Base-by-base conservation (phyloP, 2,797 vertebrate genomes). In the Euthynnus affinis region DNA sequence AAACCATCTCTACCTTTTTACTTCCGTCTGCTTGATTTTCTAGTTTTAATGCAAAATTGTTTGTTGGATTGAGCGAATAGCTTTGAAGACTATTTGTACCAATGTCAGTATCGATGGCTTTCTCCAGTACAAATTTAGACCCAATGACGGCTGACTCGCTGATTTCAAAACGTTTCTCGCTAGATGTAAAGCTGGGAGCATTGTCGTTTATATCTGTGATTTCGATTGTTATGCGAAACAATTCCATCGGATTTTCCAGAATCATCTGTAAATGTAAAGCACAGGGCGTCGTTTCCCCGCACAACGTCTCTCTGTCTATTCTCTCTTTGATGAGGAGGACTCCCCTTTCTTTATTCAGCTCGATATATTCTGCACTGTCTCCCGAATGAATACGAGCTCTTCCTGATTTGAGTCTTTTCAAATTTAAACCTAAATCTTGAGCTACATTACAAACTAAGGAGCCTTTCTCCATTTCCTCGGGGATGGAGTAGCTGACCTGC, bases 401-500 rank as follows among this genome's bases (percentile, higher is more conserved):
- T 6, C 96, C 95, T 0, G 55, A 88, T 48, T 90, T 92, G 42
- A 97, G 88, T 48, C 91, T 90, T 67, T 85, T 88, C 2, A 93
- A 69, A 62, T 95, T 87, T 13, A 91, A 65, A 57, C 93, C 95
- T 64, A 98, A 89, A 88, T 97, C 96, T 14, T 87, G 89, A 78
- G 94, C 95, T 86, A 97, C 90, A 81, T 96, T 96, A 49, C 96
- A 95, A 66, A 97, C 95, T 5, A 92, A 9, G 7, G 96, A 96
- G 2, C 95, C 96, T 85, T 85, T 94, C 40, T 92, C 85, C 91
- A 95, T 94, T 82, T 97, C 97, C 89, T 98, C 97, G 3, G 95
- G 95, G 74, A 97, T 93, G 51, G 96, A 96, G 93, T 97, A 97
- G 61, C 94, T 95, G 89, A 96, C 90, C 67, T 95, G 93, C 51